Evolutionary conservation across 2,888 invertebrate species (phyloP).

Genomic region (Tetrapedia diversipes): DNA sequence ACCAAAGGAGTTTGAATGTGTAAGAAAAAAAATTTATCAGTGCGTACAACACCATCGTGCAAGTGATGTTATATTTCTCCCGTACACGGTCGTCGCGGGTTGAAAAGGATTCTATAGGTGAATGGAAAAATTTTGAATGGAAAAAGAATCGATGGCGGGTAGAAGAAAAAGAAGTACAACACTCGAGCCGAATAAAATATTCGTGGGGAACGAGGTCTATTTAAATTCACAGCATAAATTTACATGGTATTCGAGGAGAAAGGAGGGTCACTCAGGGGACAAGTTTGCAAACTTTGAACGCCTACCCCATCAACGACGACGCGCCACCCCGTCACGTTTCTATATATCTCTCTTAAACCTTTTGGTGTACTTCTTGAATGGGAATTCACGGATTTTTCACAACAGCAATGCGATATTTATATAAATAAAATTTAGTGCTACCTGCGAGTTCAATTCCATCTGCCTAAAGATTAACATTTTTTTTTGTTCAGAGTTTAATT

Average conservation of each 20-base stretch:
- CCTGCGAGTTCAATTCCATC: no score
- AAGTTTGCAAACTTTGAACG: background rate
- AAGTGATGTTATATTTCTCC: no score
- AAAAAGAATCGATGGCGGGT: background rate
- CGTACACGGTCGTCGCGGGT: no score
- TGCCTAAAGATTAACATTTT: no score
- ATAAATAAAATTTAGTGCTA: no score
- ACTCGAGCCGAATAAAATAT: background rate
- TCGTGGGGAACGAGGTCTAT: background rate
- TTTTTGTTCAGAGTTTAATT: no score
- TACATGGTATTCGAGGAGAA: background rate
- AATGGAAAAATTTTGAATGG: background rate
- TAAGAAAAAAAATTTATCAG: no score
- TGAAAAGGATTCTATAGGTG: background rate
- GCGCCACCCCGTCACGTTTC: background rate
- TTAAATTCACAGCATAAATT: conserved; percentile 23
- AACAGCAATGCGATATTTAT: no score
- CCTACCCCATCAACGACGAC: background rate
- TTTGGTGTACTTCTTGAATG: no score
- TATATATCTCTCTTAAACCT: background rate
- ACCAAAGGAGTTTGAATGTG: no score
- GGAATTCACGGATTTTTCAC: background rate
- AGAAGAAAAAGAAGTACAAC: background rate
- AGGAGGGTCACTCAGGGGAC: background rate
- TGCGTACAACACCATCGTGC: no score